Base-by-base conservation (phyloP, 2,888 invertebrate species). In the Sicus ferrugineus region DNA sequence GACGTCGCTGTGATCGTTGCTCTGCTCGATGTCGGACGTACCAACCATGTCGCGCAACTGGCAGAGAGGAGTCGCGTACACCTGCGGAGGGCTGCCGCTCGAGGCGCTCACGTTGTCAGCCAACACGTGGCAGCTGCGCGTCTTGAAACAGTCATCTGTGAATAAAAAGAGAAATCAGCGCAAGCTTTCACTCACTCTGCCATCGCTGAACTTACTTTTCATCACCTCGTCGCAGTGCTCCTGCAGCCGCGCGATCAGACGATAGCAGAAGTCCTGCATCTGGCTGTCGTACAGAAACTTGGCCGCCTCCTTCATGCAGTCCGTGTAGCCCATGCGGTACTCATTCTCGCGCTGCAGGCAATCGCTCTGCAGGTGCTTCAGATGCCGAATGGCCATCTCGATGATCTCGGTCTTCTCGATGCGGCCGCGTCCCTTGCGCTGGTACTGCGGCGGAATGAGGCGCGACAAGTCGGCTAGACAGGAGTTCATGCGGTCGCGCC, bases 331-430 rank as follows among this genome's bases (percentile, higher is more conserved):
- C 21, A 93, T 89, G 68, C 92, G 89, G 84, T 91, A 95, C 75
- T 90, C 85, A 71, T 76, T 84, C 69, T 85, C 85, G 74, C 85
- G 85, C 71, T 85, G 85, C 52, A 84, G 71, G 71, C 83, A 84
- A 73, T 85, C 88, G 72, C 91, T 91, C 82, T 96, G 95, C 72
- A 98, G 87, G 85, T 93, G 93, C 82, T 95, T 95, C 87, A 98
- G 91, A 80, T 97, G 96, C 69, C 94, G 91, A 74, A 97, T 97
- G 52, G 97, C 97, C 96, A 97, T 96, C 86, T 98, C 97, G 70
- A 98, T 97, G 72, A 98, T 97, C 87, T 98, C 97, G 0, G 97
- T 97, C 87, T 98, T 98, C 84, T 98, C 98, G 62, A 98, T 95
- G 52, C 98, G 89, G 19, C 97, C 97, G 67, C 97, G 90, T 7